Base-by-base conservation (phyloP, 2,888 invertebrate genomes). In the Automeris io region DNA sequence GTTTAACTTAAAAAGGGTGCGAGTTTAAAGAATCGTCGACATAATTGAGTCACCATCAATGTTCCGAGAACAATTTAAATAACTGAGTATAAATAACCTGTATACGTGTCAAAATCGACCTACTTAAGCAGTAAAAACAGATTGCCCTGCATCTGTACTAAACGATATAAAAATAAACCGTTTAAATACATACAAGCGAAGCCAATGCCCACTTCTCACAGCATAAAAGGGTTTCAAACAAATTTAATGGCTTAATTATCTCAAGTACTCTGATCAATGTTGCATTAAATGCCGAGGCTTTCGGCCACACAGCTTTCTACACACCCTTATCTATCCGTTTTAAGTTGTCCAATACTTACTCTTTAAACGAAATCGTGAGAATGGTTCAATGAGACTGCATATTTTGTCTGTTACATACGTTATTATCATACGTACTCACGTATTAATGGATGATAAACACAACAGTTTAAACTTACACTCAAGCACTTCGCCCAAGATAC, bases 191-290 rank as follows among this genome's bases (percentile, higher is more conserved):
- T 59, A 56, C 59, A 53, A 54, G 50, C 52, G 9, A 9, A 31
- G 37, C 31, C 29, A 8, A 34, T 21, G 49, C 54, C 56, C 61
- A 55, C 69, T 76, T 75, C 77, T 69, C 75, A 75, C 75, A 71
- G 59, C 59, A 61, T 71, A 62, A 72, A 72, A 72, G 72, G 72
- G 72, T 70, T 67, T 70, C 68, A 62, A 61, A 67, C 66, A 67
- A 66, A 74, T 75, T 73, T 79, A 79, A 83, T 80, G 72, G 73
- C 77, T 80, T 80, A 76, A 82, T 85, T 82, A 81, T 77, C 77
- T 79, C 72, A 68, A 80, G 76, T 77, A 74, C 70, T 59, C 53
- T 62, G 68, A 72, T 72, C 65, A 60, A 57, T 56, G 57, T 54
- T 57, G 50, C 60, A 63, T 58, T 67, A 56, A 69, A 60, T 59